Base-by-base conservation (phyloP, 2,888 invertebrate genomes). In the Pseudanteris insignis region DNA sequence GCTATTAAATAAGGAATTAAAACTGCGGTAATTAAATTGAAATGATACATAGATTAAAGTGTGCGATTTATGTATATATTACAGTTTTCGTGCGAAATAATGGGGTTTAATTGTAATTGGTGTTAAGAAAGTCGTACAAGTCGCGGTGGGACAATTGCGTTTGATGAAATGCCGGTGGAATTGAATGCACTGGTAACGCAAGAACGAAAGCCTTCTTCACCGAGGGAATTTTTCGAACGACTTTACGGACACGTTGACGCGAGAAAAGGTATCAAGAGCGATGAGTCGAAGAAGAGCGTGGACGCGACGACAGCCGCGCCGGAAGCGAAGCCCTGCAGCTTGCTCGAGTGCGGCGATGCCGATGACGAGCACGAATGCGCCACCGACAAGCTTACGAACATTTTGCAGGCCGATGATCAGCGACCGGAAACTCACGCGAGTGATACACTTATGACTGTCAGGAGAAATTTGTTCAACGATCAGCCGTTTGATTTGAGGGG, bases 201-300 rank as follows among this genome's bases (percentile, higher is more conserved):
- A 9, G 69, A 67, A 33, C 44, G 58, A 8, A 80, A 82, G 57
- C 91, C 91, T 0, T 91, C 90, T 6, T 90, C 90, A 0, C 91
- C 91, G 48, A 83, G 91, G 15, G 88, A 89, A 70, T 92, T 92
- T 78, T 92, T 92, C 75, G 89, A 90, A 38, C 84, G 90, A 48
- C 83, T 92, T 28, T 92, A 92, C 72, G 92, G 91, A 0, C 88
- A 91, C 70, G 82, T 90, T n/a, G 90, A 91, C 66, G 65, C 40
- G 67, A 71, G 66, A 63, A 70, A 63, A 48, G 51, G 47, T 9
- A 55, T 59, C 12, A 55, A 59, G 9, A 44, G 61, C 8, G 68
- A 67, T 10, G 58, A 64, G 4, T 51, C 71, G n/a, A 66, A 70
- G n/a, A 58, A 46, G 28, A 26, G 38, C 41, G 11, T 30, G 7